Evolutionary conservation across 2,797 vertebrate genomes (phyloP).

Genomic region (Rhabdomys pumilio): DNA sequence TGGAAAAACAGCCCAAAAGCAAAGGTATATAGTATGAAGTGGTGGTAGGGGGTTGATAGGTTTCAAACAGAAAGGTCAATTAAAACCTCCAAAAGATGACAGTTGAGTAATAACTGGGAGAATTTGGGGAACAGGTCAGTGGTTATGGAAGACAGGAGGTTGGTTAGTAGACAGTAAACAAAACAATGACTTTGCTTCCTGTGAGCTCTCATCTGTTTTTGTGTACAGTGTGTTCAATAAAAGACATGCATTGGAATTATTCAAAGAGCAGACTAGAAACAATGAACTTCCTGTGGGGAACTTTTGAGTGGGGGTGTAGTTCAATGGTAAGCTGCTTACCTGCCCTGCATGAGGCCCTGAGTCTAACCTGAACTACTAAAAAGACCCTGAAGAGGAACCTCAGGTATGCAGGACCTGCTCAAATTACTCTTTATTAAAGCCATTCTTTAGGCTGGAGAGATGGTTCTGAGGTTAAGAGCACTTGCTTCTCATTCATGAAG

Average conservation of each 20-base stretch:
- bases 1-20: background rate
- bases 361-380: background rate
- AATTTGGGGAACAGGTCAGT: background rate
- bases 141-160: background rate
- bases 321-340: background rate
- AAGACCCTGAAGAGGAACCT: background rate
- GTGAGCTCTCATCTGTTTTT: background rate
- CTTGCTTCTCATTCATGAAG: background rate
- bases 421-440: background rate
- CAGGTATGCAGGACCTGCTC: background rate
- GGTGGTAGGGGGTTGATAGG: fast-evolving
- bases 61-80: background rate
- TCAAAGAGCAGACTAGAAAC: background rate
- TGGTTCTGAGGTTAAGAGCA: background rate
- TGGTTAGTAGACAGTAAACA: background rate
- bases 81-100: background rate
- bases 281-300: background rate
- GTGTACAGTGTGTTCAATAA: background rate
- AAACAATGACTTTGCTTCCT: background rate
- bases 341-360: background rate
- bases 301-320: background rate
- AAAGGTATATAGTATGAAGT: background rate
- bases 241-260: background rate
- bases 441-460: background rate
- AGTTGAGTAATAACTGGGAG: background rate